Percentiles rank a stretch among this genome's conserved stretches.
phyloP scores from a whole-genome alignment of 2,797 vertebrate genomes.

The Peromyscus attwateri region DNA sequence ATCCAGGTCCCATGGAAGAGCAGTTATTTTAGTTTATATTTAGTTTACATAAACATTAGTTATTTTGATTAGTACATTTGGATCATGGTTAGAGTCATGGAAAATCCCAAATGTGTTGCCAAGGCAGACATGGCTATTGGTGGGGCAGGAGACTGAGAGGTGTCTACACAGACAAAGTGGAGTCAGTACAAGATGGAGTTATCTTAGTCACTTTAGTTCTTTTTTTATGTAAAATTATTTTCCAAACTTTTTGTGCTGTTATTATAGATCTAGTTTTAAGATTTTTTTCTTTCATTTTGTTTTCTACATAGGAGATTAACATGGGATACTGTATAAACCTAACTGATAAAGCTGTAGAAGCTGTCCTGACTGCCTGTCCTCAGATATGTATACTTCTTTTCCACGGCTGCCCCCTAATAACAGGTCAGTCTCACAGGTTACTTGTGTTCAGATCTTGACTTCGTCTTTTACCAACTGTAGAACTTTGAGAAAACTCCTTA shows the following conservation, averaged over 20 bases:
- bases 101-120: background rate
- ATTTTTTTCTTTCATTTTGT: conserved; percentile 15
- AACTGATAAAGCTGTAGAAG: conserved; percentile 91
- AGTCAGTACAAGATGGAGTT: background rate
- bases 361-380: conserved; percentile 90
- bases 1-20: background rate
- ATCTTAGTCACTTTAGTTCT: background rate
- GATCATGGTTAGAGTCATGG: background rate
- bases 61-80: background rate
- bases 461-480: conserved; percentile 33
- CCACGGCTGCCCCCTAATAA: conserved; percentile 92
- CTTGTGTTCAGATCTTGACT: conserved; percentile 3
- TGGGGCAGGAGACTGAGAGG: background rate
- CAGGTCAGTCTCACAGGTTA: conserved; percentile 88
- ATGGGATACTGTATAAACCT: conserved; percentile 91
- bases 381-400: conserved; percentile 92
- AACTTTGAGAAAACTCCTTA: conserved; percentile 3
- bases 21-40: background rate
- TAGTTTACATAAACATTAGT: background rate
- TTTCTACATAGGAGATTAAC: conserved; percentile 90
- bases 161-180: background rate
- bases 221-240: conserved; percentile 50
- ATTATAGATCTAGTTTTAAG: conserved; percentile 33
- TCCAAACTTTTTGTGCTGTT: background rate
- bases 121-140: background rate